Base-by-base conservation (phyloP, 2,113 vertebrate genomes). In the Centropus unirufus region DNA sequence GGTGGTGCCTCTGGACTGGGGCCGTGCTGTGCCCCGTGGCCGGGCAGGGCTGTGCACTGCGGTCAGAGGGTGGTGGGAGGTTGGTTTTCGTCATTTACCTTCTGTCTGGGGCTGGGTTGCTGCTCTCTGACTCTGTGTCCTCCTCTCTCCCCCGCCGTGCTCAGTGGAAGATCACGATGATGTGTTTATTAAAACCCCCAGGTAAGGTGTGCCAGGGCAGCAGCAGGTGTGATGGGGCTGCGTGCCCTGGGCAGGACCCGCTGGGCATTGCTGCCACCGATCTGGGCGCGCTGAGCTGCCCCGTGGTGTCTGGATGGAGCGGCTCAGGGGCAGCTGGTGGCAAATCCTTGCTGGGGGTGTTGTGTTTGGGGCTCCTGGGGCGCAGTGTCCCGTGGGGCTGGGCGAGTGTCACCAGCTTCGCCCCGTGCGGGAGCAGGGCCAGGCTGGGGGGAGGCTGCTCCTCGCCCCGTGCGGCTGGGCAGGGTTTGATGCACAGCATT, bases 121-220 rank as follows among this genome's bases (percentile, higher is more conserved):
- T 6, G 2, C 49, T 51, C 27, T 61, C 84, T 94, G 85, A 92
- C 84, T n/a, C 51, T 92, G 16, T 87, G 40, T 94, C 80, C 90
- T 69, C 67, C 40, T 64, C 83, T 89, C 78, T 76, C 47, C 73
- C 96, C 98, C 97, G 92, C 96, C 97, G 93, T 93, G 27, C 98
- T 85, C 94, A 99, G 99, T 99, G 99, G 99, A 99, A 98, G 99
- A 99, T 97, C 98, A 98, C 77, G 98, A 99, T 97, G 99, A 99
- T 95, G 99, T 99, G 89, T 97, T 72, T 96, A 96, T 99, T 98
- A 99, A 98, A 98, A 98, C 97, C 95, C 97, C 98, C 95, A 99
- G 99, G 99, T 99, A 99, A 99, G 96, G 54, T 21, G 34, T 12
- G 9, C 52, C 42, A 59, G 49, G 36, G 47, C 5, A 1, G 19